phyloP scores from a whole-genome alignment of 2,113 vertebrate species.

The Oceanodroma tethys region DNA sequence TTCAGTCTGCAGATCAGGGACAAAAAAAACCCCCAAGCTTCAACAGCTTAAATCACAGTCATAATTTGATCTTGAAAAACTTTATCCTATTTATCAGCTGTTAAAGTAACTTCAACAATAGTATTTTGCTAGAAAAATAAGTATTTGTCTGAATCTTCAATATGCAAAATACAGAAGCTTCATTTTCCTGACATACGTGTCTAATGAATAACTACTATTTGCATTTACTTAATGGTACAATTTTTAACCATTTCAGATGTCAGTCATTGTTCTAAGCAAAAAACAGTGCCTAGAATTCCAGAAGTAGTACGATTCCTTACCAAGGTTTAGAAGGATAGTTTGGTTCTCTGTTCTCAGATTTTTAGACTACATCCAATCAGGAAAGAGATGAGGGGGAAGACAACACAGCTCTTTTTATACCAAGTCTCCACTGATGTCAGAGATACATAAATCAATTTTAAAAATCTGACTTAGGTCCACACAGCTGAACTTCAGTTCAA shows the following conservation, averaged over 20 bases:
- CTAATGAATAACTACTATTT: background rate
- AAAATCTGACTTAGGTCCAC: background rate
- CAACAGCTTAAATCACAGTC: background rate
- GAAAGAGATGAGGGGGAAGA: background rate
- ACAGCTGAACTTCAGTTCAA: background rate
- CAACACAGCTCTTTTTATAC: background rate
- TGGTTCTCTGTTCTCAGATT: background rate
- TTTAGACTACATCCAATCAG: background rate
- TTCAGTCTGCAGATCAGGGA: background rate
- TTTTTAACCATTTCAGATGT: background rate
- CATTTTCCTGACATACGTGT: background rate
- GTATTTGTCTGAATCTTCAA: background rate
- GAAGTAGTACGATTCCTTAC: background rate
- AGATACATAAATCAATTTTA: background rate
- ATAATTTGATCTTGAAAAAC: background rate
- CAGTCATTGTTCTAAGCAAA: background rate
- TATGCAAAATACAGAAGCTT: background rate
- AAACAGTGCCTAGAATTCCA: background rate
- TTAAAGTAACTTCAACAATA: background rate
- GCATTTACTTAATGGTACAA: background rate
- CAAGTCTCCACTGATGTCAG: background rate
- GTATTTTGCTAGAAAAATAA: background rate
- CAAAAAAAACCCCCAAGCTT: background rate
- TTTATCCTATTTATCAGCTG: background rate
- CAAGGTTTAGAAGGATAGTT: background rate